Percentiles rank a stretch among this genome's conserved stretches.
Conservation (phyloP, 1,140 invertebrate genomes). For the Ips nitidus region DNA sequence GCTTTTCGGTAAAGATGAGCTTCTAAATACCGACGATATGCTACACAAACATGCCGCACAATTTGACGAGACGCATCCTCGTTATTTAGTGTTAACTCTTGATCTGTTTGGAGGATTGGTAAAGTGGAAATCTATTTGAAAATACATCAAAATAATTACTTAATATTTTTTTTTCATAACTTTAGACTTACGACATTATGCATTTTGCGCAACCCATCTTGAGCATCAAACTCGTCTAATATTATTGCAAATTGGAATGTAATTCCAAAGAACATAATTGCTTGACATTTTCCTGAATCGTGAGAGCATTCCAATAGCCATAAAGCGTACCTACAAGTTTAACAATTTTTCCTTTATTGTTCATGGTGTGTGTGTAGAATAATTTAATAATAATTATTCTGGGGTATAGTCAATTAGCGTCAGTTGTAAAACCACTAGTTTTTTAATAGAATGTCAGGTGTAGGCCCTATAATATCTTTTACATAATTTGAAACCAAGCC, state of each 20-base stretch:
- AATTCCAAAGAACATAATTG: conserved; percentile 95
- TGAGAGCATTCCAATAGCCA: conserved; percentile 96
- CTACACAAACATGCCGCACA: conserved; percentile 88
- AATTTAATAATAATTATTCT: too few species aligned
- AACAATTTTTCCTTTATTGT: too few species aligned
- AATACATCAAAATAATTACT: neutral
- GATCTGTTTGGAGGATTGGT: conserved; percentile 73
- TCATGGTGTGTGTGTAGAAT: too few species aligned
- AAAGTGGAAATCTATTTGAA: conserved; percentile 74
- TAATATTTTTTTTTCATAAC: neutral
- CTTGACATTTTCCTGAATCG: conserved; percentile 92
- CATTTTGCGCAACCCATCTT: conserved; percentile 88
- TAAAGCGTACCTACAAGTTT: conserved; percentile 60
- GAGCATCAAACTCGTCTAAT: conserved; percentile 85
- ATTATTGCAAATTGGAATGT: conserved; percentile 91
- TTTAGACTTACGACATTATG: conserved; percentile 81
- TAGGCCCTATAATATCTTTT: too few species aligned
- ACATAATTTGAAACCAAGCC: too few species aligned
- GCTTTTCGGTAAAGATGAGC: conserved; percentile 85
- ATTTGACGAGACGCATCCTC: conserved; percentile 92
- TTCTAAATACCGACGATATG: conserved; percentile 90
- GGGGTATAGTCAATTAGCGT: too few species aligned
- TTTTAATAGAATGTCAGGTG: too few species aligned
- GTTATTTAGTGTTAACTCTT: conserved; percentile 72
- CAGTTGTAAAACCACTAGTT: too few species aligned